Percentiles rank a stretch among this genome's conserved stretches.
Evolutionary conservation across 2,113 vertebrate species (phyloP).

Genomic region (Phalacrocorax brasilianus): DNA sequence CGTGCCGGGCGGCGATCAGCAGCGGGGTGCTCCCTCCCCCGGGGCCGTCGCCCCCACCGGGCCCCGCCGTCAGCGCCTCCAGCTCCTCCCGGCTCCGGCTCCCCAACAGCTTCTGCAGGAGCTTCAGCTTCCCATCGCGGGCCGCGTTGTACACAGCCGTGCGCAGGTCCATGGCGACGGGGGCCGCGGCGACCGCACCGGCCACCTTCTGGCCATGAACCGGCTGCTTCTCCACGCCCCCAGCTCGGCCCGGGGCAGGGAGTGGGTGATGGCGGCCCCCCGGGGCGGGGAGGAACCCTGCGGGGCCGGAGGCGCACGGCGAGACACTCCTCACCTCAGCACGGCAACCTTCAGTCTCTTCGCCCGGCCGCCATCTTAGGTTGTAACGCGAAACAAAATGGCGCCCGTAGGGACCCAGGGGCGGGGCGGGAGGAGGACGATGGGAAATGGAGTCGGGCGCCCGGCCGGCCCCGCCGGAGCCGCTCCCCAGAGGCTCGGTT

Average conservation of each 20-base stretch:
- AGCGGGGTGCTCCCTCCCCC: constrained; percentile 81
- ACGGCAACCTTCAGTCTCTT: constrained; percentile 47
- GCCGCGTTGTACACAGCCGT: constrained; percentile 93
- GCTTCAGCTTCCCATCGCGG: constrained; percentile 92
- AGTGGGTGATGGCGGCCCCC: background rate
- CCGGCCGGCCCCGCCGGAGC: fast-evolving
- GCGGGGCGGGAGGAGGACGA: background rate
- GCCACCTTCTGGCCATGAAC: constrained; percentile 65
- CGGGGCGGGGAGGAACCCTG: background rate
- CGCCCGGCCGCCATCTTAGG: constrained; percentile 86
- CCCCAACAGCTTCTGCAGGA: constrained; percentile 93
- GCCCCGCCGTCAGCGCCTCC: constrained; percentile 86
- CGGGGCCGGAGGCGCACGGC: background rate
- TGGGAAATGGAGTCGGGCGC: constrained; percentile 7
- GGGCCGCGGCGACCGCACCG: background rate
- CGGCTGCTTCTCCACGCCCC: background rate
- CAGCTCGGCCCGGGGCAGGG: background rate
- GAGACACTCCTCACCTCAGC: background rate
- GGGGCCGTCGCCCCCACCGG: constrained; percentile 73
- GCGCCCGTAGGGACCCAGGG: constrained; percentile 46
- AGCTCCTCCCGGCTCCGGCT: constrained; percentile 89
- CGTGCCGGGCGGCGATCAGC: constrained; percentile 86
- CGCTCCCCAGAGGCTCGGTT: fast-evolving
- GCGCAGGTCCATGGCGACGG: constrained; percentile 85
- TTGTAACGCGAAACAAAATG: constrained; percentile 81